Percentiles rank a stretch among this genome's conserved stretches.
These are phyloP conservation scores for Corvus hawaiiensis DNA, from an alignment of 2,113 vertebrate species.

Conservation along the genomic window DNA sequence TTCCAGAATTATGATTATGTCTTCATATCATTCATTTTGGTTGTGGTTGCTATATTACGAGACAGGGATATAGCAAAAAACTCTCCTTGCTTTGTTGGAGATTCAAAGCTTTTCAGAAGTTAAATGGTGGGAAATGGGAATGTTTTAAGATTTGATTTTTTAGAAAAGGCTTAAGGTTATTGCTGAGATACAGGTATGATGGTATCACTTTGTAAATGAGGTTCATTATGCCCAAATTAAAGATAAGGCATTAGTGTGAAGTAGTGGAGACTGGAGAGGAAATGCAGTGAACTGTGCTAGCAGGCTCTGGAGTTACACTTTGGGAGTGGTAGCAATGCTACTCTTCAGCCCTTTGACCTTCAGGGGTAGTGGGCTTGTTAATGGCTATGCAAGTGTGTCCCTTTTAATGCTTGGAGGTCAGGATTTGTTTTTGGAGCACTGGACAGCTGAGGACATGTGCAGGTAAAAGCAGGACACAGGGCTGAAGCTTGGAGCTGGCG, in stretches of 20 bases:
- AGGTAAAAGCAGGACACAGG: background rate
- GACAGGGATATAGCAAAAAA: background rate
- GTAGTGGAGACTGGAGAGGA: background rate
- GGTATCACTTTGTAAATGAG: background rate
- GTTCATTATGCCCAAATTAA: background rate
- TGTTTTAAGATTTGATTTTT: background rate
- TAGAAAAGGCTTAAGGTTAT: background rate
- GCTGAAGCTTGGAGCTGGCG: background rate
- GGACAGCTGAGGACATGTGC: background rate
- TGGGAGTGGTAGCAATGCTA: fast-evolving
- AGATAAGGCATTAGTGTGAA: background rate
- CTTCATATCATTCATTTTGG: slow-evolving; percentile 58
- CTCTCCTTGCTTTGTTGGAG: background rate
- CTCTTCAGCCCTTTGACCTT: background rate
- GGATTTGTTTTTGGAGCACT: background rate
- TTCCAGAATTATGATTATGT: slow-evolving; percentile 64
- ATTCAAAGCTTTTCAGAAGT: slow-evolving; percentile 31
- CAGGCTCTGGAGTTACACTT: background rate
- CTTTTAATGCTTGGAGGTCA: background rate
- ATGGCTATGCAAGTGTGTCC: background rate
- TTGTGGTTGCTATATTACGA: slow-evolving; percentile 48
- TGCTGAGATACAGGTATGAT: background rate
- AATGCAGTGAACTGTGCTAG: background rate
- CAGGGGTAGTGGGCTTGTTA: background rate
- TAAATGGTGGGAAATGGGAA: background rate